A percentile compares a stretch with the other conserved stretches of the same genome.
phyloP scores from a whole-genome alignment of 1,140 invertebrate genomes.

The Thrips palmi region DNA sequence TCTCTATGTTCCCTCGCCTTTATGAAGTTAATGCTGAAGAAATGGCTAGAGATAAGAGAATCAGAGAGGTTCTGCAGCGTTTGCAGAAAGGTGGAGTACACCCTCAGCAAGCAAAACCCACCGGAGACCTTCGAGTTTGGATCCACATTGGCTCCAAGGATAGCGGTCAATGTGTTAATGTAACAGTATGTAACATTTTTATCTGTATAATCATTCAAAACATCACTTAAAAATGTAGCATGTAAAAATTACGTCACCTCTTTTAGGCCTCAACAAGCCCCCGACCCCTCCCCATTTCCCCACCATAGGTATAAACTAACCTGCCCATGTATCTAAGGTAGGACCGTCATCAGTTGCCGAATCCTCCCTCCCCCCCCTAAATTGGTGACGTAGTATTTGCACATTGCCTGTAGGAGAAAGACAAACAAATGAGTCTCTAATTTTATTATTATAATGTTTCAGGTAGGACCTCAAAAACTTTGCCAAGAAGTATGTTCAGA shows the following conservation, averaged over 20 bases:
- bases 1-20: conserved; percentile 34
- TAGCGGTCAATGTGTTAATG: conserved; percentile 35
- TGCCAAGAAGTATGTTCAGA: conserved; percentile 52
- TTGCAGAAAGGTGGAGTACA: conserved; percentile 33
- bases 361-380: too few relatives aligned
- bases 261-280: too few relatives aligned
- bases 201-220: not conserved
- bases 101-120: conserved; percentile 36
- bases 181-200: conserved; percentile 35
- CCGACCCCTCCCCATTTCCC: too few relatives aligned
- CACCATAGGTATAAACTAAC: too few relatives aligned
- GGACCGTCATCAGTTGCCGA: too few relatives aligned
- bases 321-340: too few relatives aligned
- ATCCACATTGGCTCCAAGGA: conserved; percentile 38
- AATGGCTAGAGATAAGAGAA: conserved; percentile 44
- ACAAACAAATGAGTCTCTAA: too few relatives aligned
- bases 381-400: too few relatives aligned
- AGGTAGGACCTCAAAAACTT: conserved; percentile 59
- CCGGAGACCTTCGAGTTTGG: conserved; percentile 66
- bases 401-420: too few relatives aligned
- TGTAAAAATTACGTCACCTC: too few relatives aligned
- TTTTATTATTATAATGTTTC: conserved; percentile 18
- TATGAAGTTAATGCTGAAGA: conserved; percentile 38
- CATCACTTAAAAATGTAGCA: too few relatives aligned
- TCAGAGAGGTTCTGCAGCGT: conserved; percentile 45